A percentile compares a stretch with the other conserved stretches of the same genome.
These are phyloP conservation scores for Nematopogon swammerdamellus DNA, from an alignment of 2,888 invertebrate species.

Conservation along the genomic window DNA sequence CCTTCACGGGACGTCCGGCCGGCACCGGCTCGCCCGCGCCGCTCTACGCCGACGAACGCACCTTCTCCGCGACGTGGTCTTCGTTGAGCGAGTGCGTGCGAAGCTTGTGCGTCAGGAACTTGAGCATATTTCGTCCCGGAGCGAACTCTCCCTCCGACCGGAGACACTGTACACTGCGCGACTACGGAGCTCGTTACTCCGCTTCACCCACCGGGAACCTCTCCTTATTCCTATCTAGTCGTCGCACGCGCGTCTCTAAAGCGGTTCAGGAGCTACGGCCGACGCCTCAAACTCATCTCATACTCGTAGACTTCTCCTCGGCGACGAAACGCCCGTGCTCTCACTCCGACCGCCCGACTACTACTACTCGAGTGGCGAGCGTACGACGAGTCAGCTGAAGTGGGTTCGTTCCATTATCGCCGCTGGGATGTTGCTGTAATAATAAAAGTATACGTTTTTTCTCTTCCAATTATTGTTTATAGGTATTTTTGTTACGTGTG, in stretches of 20 bases:
- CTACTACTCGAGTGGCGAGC: constrained; percentile 51
- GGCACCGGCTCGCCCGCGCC: constrained; percentile 16
- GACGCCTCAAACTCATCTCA: not conserved
- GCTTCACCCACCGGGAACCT: constrained; percentile 12
- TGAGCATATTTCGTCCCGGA: constrained; percentile 71
- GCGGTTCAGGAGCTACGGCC: constrained; percentile 16
- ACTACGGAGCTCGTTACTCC: constrained; percentile 21
- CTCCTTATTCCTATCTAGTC: constrained; percentile 1
- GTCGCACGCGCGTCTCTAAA: constrained; percentile 15
- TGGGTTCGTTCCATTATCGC: constrained; percentile 39
- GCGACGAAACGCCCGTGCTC: constrained; percentile 14
- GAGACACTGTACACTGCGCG: constrained; percentile 17
- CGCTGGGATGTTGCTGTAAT: constrained; percentile 6
- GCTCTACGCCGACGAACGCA: constrained; percentile 38
- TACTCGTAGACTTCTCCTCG: constrained; percentile 1
- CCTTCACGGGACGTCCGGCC: constrained; percentile 25
- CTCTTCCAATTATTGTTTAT: no score
- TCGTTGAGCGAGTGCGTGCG: constrained; percentile 84
- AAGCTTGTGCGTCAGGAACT: constrained; percentile 82
- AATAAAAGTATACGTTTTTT: no score
- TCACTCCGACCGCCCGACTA: constrained; percentile 34
- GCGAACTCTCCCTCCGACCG: constrained; percentile 38
- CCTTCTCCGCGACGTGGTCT: constrained; percentile 73
- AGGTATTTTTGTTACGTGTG: no score
- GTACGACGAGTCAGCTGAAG: constrained; percentile 58